Evolutionary conservation across 2,113 vertebrate genomes (phyloP).

Genomic region (Corythoichthys intestinalis): DNA sequence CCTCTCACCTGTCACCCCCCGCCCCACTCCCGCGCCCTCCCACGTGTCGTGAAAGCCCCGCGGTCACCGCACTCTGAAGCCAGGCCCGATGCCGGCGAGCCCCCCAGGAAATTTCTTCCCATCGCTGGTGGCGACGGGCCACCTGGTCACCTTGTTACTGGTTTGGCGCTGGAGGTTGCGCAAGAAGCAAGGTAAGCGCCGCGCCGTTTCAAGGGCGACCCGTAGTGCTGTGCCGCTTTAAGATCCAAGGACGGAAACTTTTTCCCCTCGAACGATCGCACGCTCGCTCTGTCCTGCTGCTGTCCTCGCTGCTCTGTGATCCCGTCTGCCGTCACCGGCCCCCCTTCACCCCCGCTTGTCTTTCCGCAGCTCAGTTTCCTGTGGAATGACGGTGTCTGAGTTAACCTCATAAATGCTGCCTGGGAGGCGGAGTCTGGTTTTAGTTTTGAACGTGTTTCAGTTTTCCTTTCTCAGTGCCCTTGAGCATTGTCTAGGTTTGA

Average conservation of each 20-base stretch:
- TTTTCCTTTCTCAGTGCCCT: slow-evolving; percentile 1
- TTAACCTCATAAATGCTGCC: slow-evolving; percentile 72
- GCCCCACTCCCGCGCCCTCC: slow-evolving; percentile 15
- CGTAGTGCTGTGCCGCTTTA: neutral
- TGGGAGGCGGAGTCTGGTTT: slow-evolving; percentile 6
- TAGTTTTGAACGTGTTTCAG: neutral
- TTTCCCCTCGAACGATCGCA: neutral
- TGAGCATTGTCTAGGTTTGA: too few relatives aligned
- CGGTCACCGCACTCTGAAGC: slow-evolving; percentile 49
- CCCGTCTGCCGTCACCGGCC: slow-evolving; percentile 22
- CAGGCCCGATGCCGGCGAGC: slow-evolving; percentile 71
- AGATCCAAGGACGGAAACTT: neutral
- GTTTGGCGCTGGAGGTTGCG: slow-evolving; percentile 80
- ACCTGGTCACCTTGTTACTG: slow-evolving; percentile 76
- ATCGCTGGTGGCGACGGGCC: slow-evolving; percentile 82
- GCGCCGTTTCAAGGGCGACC: neutral
- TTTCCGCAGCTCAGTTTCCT: slow-evolving; percentile 54
- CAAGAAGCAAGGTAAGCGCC: slow-evolving; percentile 72
- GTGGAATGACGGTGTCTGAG: slow-evolving; percentile 30
- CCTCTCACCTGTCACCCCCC: slow-evolving; percentile 10
- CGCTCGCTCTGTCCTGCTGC: neutral
- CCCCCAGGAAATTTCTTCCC: slow-evolving; percentile 80
- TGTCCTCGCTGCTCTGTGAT: slow-evolving; percentile 10
- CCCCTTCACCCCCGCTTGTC: slow-evolving; percentile 10
- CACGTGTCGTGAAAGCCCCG: slow-evolving; percentile 34